Percentiles rank a stretch among this genome's conserved stretches.
Evolutionary conservation across 92 coral and sea anemone species (phyloP).

Genomic region (Montipora capitata): DNA sequence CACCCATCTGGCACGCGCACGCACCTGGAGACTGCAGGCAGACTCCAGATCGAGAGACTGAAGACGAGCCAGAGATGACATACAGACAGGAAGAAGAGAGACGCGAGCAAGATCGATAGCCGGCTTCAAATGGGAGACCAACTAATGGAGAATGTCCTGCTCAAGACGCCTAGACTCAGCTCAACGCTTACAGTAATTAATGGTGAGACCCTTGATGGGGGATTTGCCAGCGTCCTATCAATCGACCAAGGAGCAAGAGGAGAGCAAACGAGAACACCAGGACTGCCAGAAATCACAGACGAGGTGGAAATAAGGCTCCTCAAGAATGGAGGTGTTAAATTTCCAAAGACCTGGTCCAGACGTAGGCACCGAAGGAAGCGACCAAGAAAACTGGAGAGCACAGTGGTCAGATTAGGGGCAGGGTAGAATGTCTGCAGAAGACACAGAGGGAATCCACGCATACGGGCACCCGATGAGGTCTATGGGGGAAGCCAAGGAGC

Average conservation of each 20-base stretch:
- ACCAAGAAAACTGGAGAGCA: background rate
- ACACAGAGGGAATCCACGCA: background rate
- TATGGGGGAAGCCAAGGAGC: slow-evolving; percentile 47
- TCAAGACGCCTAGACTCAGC: background rate
- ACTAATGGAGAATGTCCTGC: background rate
- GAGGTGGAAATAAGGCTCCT: background rate
- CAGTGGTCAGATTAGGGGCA: slow-evolving; percentile 59
- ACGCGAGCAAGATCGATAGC: background rate
- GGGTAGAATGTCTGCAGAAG: slow-evolving; percentile 15
- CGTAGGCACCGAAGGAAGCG: background rate
- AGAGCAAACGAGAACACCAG: slow-evolving; percentile 8
- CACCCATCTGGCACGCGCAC: slow-evolving; percentile 3
- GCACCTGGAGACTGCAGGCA: background rate
- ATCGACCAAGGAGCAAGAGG: background rate
- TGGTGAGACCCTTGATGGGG: slow-evolving; percentile 11
- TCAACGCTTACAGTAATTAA: background rate
- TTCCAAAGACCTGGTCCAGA: slow-evolving; percentile 65
- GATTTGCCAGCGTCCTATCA: slow-evolving; percentile 58
- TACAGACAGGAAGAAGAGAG: background rate
- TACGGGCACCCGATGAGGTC: slow-evolving; percentile 60
- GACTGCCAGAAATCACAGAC: slow-evolving; percentile 19
- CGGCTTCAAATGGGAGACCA: background rate
- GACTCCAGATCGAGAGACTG: background rate
- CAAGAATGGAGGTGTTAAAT: slow-evolving; percentile 15
- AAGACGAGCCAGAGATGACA: background rate